Evolutionary conservation across 1,140 invertebrate genomes (phyloP), one percentile per base, ranked within the genome.

Genomic region (Thaumetopoea pityocampa): DNA sequence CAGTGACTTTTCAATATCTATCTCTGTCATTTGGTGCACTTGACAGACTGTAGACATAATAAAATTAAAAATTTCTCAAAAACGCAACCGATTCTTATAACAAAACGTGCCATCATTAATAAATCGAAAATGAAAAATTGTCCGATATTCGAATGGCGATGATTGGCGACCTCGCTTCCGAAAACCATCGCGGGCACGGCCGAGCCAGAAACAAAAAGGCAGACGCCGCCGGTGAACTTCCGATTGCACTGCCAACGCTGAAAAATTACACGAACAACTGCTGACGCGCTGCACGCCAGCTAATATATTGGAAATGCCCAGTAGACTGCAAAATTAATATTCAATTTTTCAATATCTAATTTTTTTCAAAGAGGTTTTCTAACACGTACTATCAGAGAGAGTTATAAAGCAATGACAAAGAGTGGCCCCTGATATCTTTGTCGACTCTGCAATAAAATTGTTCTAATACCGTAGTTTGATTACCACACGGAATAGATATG

Each of bases 241-340:
- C 78, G 74, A 79, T 82, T 82, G 78, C 69, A 56, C 50, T 67
- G 72, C 62, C 70, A 71, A 55, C 72, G 60, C 61, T 79, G 74
- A 82, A 82, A 82, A 82, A 82, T 82, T 77, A 78, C 74, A 51
- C 37, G 47, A 44, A 43, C 55, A 56, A 22, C 45, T 40, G 55
- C 44, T 34, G 29, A 22, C 57, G 55, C n/a, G n/a, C n/a, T n/a
- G n/a, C n/a, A 59, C 40, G 47, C 50, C 41, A 61, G 51, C 68
- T 66, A 72, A 74, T 80, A 65, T 66, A 71, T 71, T 65, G 63
- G 51, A 50, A 57, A 49, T 30, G 45, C 54, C 32, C 44, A 9
- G 40, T 44, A 29, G 33, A 56, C 46, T 47, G 18, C 15, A 16
- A 46, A 19, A n/a, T 18, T 20, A 11, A 35, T 24, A 7, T 29